These are phyloP conservation scores for Thunnus thynnus DNA, from an alignment of 2,113 vertebrate genomes.

Conservation along the genomic window DNA sequence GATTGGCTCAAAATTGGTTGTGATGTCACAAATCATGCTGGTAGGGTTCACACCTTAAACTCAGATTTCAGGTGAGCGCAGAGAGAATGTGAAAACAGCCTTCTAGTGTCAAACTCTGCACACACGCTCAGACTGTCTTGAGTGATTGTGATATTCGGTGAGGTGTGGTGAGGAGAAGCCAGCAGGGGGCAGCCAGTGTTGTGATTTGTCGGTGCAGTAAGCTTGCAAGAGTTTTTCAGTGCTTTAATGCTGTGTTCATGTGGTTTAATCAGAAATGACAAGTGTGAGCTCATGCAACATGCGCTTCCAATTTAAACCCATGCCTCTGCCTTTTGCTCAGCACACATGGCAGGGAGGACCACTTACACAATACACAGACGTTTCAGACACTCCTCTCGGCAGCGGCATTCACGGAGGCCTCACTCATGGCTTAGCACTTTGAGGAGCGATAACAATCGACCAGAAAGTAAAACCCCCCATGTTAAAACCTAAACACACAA, in stretches of 20 bases:
- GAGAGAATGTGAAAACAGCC: no score
- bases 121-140: no score
- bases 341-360: slow-evolving; percentile 45
- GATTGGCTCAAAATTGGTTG: no score
- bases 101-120: no score
- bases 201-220: background rate
- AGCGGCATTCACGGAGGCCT: slow-evolving; percentile 47
- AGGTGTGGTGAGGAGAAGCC: slow-evolving; percentile 16
- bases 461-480: slow-evolving; percentile 41
- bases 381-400: slow-evolving; percentile 57
- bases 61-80: no score
- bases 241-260: slow-evolving; percentile 7
- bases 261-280: slow-evolving; percentile 38
- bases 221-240: slow-evolving; percentile 8
- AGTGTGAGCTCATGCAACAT: slow-evolving; percentile 56
- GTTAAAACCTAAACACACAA: slow-evolving; percentile 70
- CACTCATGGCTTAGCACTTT: slow-evolving; percentile 66
- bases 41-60: no score
- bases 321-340: slow-evolving; percentile 24
- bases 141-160: background rate
- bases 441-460: slow-evolving; percentile 61
- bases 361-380: slow-evolving; percentile 6
- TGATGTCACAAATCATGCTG: no score
- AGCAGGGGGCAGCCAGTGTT: slow-evolving; percentile 51
- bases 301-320: slow-evolving; percentile 39